These are phyloP conservation scores for Sebastes cheni DNA, from an alignment of 2,797 vertebrate genomes.

Conservation along the genomic window DNA sequence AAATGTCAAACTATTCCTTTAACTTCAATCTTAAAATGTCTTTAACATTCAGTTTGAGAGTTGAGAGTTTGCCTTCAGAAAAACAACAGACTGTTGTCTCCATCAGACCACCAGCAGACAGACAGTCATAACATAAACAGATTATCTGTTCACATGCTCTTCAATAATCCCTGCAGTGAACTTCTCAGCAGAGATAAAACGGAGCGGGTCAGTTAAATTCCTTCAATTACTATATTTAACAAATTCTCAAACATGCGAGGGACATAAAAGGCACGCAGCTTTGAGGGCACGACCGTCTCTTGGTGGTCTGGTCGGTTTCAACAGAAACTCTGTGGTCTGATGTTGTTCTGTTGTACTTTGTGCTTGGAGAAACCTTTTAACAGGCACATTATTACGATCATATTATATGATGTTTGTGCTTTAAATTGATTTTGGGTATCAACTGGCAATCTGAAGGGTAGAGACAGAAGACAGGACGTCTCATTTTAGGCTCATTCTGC, in stretches of 20 bases:
- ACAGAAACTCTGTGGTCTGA: background rate
- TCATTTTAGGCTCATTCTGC: slow-evolving; percentile 34
- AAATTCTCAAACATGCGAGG: background rate
- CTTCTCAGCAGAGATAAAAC: background rate
- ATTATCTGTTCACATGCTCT: background rate
- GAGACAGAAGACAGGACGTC: background rate
- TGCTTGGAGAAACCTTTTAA: slow-evolving; percentile 49
- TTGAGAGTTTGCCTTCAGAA: background rate
- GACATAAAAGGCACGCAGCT: background rate
- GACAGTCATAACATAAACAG: background rate
- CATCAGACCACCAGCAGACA: background rate
- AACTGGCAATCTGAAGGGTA: background rate
- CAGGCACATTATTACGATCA: slow-evolving; percentile 53
- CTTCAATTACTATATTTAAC: background rate
- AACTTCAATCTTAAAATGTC: background rate
- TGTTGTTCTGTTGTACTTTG: slow-evolving; percentile 10
- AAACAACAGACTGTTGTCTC: background rate
- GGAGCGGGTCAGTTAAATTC: background rate
- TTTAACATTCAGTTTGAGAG: slow-evolving; percentile 23
- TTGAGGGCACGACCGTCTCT: background rate
- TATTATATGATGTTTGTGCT: slow-evolving; percentile 47
- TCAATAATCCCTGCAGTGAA: slow-evolving; percentile 9
- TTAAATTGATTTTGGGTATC: slow-evolving; percentile 10
- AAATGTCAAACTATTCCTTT: slow-evolving; percentile 1
- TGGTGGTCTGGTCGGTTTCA: background rate